Percentiles rank a stretch among this genome's conserved stretches.
phyloP scores from a whole-genome alignment of 2,797 vertebrate genomes.

The Crotalus adamanteus region DNA sequence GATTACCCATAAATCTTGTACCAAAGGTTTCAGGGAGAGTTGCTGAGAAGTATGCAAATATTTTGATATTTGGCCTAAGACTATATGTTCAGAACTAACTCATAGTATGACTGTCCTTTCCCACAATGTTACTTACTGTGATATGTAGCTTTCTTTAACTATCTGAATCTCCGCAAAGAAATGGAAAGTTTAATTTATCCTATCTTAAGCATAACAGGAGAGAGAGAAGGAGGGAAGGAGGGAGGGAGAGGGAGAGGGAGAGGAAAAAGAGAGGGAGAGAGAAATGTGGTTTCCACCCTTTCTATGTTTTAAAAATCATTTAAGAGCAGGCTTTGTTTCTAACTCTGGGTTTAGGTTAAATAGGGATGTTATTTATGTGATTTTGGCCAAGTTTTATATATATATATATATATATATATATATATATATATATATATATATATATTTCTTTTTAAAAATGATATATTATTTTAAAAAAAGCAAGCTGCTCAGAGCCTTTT shows the following conservation, averaged over 20 bases:
- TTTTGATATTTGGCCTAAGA: slow-evolving; percentile 49
- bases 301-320: no score
- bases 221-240: no score
- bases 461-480: neutral
- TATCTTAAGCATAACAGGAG: neutral
- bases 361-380: neutral
- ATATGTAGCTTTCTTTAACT: slow-evolving; percentile 43
- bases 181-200: neutral
- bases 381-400: neutral
- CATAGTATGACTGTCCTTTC: slow-evolving; percentile 44
- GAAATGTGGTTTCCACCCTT: no score
- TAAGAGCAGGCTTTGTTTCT: neutral
- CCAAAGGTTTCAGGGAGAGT: slow-evolving; percentile 47
- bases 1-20: slow-evolving; percentile 56
- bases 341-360: neutral
- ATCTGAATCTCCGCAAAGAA: slow-evolving; percentile 2
- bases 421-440: neutral
- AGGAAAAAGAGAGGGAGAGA: no score
- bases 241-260: no score
- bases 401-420: neutral
- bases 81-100: slow-evolving; percentile 50
- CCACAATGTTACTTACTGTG: slow-evolving; percentile 46
- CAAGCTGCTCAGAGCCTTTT: neutral
- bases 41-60: slow-evolving; percentile 52
- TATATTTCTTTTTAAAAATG: neutral